Conservation (phyloP, 2,113 vertebrate species). For the Anthoscopus minutus region DNA sequence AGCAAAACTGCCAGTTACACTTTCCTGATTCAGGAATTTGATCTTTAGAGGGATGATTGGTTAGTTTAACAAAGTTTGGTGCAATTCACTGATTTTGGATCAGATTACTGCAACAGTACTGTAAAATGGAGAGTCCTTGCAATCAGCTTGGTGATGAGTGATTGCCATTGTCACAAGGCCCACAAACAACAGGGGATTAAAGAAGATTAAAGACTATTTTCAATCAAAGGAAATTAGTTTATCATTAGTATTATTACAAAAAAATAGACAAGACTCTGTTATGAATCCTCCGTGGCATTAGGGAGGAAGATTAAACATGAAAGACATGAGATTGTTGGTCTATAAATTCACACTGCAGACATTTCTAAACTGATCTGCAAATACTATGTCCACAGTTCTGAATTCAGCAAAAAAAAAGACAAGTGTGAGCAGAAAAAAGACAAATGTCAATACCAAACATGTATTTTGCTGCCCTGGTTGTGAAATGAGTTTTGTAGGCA, state of each 20-base stretch:
- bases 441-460: rapidly evolving
- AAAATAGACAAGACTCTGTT: neutral
- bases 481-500: neutral
- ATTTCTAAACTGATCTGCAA: constrained; percentile 73
- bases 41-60: neutral
- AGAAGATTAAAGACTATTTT: neutral
- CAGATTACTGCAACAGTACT: neutral
- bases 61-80: neutral
- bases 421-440: neutral
- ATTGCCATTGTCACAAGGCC: neutral
- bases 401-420: neutral
- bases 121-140: neutral
- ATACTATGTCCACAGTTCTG: constrained; percentile 76
- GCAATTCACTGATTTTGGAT: neutral
- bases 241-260: neutral
- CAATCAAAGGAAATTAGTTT: neutral
- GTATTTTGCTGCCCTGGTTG: neutral
- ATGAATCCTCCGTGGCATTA: constrained; percentile 72
- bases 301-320: constrained; percentile 83
- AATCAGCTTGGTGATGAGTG: neutral
- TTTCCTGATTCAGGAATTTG: neutral
- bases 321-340: constrained; percentile 82
- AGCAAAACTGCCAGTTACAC: neutral
- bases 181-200: neutral
- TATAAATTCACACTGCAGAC: constrained; percentile 77